Conservation (phyloP, 2,888 invertebrate genomes). For the Linnaemya tessellans region DNA sequence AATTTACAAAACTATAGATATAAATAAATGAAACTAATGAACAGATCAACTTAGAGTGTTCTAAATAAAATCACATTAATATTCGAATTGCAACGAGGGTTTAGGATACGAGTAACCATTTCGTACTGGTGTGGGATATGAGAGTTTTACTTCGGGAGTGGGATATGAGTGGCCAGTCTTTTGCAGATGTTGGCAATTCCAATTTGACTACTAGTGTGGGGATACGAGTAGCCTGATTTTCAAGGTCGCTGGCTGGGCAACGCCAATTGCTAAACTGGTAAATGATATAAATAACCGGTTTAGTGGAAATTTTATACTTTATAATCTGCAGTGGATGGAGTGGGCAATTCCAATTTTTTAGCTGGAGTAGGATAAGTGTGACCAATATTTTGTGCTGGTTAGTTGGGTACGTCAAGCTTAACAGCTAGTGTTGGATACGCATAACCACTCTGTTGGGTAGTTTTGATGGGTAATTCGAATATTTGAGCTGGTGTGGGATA, state of each 20-base stretch:
- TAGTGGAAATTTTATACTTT: slow-evolving; percentile 71
- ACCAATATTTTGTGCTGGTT: slow-evolving; percentile 52
- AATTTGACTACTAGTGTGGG: slow-evolving; percentile 75
- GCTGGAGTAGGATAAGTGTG: slow-evolving; percentile 75
- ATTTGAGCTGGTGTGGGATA: slow-evolving; percentile 74
- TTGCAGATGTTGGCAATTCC: slow-evolving; percentile 66
- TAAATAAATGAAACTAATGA: slow-evolving; percentile 55
- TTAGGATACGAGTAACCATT: slow-evolving; percentile 77
- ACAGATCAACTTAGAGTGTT: not conserved
- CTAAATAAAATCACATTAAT: slow-evolving; percentile 67
- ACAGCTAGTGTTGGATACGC: slow-evolving; percentile 55
- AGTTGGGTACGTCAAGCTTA: slow-evolving; percentile 53
- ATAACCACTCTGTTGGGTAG: slow-evolving; percentile 43
- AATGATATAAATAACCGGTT: slow-evolving; percentile 28
- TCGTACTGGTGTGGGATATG: slow-evolving; percentile 61
- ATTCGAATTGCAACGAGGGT: slow-evolving; percentile 77
- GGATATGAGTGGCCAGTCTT: slow-evolving; percentile 71
- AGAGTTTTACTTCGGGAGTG: slow-evolving; percentile 44
- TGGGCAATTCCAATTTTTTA: slow-evolving; percentile 70
- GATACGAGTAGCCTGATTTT: slow-evolving; percentile 73
- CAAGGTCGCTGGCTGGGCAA: slow-evolving; percentile 69
- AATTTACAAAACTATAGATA: slow-evolving; percentile 63
- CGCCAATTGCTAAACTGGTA: slow-evolving; percentile 1
- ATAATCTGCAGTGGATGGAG: slow-evolving; percentile 72
- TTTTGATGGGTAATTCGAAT: slow-evolving; percentile 74